Conservation (phyloP, 2,888 invertebrate species). For the Athalia rosae region DNA sequence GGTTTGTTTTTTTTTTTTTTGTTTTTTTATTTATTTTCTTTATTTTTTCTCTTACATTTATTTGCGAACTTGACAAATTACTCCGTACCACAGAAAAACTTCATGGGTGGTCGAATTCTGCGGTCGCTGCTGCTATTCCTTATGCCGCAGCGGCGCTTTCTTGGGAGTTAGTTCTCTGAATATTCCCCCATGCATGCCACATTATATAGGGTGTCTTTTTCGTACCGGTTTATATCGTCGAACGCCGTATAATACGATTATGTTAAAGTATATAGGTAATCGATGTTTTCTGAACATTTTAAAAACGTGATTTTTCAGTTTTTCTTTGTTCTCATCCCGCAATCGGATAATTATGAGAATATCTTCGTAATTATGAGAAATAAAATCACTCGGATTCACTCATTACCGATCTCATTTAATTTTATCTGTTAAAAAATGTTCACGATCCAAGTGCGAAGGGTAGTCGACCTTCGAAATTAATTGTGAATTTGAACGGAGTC, state of each 20-base stretch:
- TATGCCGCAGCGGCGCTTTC: background rate
- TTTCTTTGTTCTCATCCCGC: background rate
- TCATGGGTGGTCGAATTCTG: conserved; percentile 17
- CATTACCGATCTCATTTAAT: no score
- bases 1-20: no score
- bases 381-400: no score
- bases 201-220: background rate
- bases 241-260: background rate
- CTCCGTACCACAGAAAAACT: background rate
- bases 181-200: background rate
- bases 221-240: background rate
- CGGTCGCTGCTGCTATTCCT: background rate
- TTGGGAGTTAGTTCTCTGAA: background rate
- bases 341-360: no score
- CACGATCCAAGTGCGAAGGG: no score
- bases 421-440: no score
- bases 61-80: background rate
- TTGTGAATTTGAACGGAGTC: no score
- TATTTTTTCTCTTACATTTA: background rate
- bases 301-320: background rate
- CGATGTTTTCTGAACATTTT: no score
- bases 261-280: no score
- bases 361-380: no score
- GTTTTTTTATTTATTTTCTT: no score
- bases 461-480: no score